phyloP scores from a whole-genome alignment of 2,113 vertebrate species.

The Ranitomeya imitator region DNA sequence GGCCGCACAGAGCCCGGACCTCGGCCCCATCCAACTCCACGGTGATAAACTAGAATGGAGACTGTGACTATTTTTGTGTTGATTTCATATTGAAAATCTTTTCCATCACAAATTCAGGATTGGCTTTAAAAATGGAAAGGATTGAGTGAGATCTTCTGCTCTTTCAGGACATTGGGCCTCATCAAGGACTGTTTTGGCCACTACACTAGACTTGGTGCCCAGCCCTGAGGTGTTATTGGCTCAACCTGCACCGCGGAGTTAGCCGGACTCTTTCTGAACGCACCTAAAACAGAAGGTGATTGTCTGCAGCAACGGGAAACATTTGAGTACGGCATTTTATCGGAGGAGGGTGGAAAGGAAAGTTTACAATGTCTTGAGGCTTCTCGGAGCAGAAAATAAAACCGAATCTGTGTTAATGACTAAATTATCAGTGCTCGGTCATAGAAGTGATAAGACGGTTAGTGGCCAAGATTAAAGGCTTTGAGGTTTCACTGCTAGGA shows the following conservation, averaged over 20 bases:
- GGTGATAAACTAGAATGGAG: no score
- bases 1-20: no score
- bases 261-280: neutral
- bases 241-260: neutral
- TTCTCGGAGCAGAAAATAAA: slow-evolving; percentile 2
- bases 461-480: slow-evolving; percentile 47
- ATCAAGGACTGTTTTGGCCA: neutral
- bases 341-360: slow-evolving; percentile 6
- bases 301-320: slow-evolving; percentile 43
- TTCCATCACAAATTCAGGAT: neutral
- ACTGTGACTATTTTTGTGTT: neutral
- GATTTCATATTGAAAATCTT: neutral
- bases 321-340: neutral
- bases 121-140: neutral
- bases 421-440: slow-evolving; percentile 68
- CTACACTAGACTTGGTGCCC: neutral
- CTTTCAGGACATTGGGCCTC: slow-evolving; percentile 12
- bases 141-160: neutral
- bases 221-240: slow-evolving; percentile 12
- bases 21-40: no score
- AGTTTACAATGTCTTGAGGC: slow-evolving; percentile 40
- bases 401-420: slow-evolving; percentile 55
- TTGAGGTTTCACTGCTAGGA: slow-evolving; percentile 7
- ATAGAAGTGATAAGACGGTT: slow-evolving; percentile 58
- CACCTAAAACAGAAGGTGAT: slow-evolving; percentile 18